Conservation (phyloP, 2,797 vertebrate genomes). For the Coracias cyanogaster region DNA sequence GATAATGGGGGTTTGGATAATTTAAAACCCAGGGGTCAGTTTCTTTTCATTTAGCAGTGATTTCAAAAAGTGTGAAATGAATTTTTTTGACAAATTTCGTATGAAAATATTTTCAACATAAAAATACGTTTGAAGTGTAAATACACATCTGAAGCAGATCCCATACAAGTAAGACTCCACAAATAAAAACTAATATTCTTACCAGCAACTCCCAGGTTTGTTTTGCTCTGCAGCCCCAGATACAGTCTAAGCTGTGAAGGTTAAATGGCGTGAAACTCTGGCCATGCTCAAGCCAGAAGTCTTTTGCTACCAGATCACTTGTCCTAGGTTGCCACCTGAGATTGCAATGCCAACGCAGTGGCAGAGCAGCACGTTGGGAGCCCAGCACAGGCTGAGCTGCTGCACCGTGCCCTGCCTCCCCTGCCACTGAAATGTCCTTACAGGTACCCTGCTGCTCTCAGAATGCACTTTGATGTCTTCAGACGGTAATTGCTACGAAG, state of each 20-base stretch:
- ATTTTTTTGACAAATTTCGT: neutral
- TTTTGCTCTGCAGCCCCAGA: neutral
- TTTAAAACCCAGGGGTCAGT: neutral
- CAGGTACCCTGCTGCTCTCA: neutral
- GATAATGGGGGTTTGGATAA: neutral
- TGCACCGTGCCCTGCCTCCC: neutral
- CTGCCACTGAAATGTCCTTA: accelerated
- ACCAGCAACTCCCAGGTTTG: neutral
- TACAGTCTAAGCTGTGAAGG: neutral
- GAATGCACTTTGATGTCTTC: conserved; percentile 21
- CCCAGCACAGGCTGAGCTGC: neutral
- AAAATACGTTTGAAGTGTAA: conserved; percentile 30
- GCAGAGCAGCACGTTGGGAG: neutral
- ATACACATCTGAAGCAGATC: neutral
- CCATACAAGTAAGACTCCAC: neutral
- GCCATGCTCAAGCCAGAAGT: neutral
- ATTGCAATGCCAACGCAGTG: neutral
- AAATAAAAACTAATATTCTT: neutral
- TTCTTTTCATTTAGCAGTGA: neutral
- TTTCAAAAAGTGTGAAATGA: conserved; percentile 8
- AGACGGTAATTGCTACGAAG: neutral
- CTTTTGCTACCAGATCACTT: neutral
- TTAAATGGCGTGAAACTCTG: neutral
- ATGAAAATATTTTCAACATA: neutral
- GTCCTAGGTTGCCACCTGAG: neutral